phyloP scores from a whole-genome alignment of 2,888 invertebrate species.

The Apoderus coryli region DNA sequence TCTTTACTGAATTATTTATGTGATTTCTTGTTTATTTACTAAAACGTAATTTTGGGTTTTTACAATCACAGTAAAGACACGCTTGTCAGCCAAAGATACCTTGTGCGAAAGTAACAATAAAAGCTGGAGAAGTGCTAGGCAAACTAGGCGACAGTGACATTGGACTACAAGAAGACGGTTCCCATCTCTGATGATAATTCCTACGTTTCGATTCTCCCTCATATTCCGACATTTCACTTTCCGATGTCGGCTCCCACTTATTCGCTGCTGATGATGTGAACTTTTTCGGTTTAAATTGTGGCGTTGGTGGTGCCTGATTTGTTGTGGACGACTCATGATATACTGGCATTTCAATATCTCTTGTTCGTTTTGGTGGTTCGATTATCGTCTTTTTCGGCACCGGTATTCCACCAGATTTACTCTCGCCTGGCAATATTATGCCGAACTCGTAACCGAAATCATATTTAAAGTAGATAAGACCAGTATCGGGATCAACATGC shows the following conservation, averaged over 20 bases:
- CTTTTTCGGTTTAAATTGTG: conserved; percentile 32
- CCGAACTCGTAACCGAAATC: conserved; percentile 71
- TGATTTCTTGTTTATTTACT: too few species aligned
- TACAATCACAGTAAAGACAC: too few species aligned
- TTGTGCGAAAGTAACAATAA: conserved; percentile 28
- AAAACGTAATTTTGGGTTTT: too few species aligned
- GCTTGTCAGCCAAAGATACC: too few species aligned
- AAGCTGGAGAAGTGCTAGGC: conserved; percentile 41
- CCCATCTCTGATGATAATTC: conserved; percentile 30
- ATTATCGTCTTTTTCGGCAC: conserved; percentile 33
- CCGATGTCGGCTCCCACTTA: conserved; percentile 47
- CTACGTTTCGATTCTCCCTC: conserved; percentile 35
- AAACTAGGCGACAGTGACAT: conserved; percentile 43
- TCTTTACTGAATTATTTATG: too few species aligned
- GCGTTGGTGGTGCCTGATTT: conserved; percentile 18
- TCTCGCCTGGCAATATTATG: conserved; percentile 52
- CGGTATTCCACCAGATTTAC: conserved; percentile 35
- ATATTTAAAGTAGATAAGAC: conserved; percentile 67
- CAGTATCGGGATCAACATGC: conserved; percentile 61
- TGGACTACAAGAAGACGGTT: conserved; percentile 40
- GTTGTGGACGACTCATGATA: conserved; percentile 43
- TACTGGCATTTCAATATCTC: conserved; percentile 51
- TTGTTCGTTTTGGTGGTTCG: conserved; percentile 38
- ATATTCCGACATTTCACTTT: conserved; percentile 45
- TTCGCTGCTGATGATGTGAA: conserved; percentile 32